Evolutionary conservation across 2,113 vertebrate genomes (phyloP).

Genomic region (Galemys pyrenaicus): DNA sequence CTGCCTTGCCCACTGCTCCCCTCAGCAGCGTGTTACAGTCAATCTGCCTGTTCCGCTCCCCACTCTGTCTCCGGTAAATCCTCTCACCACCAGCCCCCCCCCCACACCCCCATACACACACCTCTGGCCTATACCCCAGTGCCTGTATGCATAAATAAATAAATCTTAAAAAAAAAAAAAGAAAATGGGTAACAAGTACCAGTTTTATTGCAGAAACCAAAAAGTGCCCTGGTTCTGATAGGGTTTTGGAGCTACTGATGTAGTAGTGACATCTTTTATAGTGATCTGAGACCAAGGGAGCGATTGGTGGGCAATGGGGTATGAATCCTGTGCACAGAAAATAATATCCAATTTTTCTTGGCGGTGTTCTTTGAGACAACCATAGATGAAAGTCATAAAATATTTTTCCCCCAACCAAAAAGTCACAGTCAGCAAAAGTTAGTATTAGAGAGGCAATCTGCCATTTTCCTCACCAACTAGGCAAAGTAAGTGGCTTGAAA

Average conservation of each 20-base stretch:
- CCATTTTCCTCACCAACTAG: slow-evolving; percentile 35
- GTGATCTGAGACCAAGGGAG: neutral
- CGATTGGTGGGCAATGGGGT: neutral
- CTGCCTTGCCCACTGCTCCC: too few species aligned
- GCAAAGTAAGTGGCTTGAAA: neutral
- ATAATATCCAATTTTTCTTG: neutral
- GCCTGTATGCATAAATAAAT: too few species aligned
- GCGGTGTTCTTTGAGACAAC: neutral
- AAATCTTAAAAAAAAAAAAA: too few species aligned
- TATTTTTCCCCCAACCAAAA: slow-evolving; percentile 30
- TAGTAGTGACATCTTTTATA: neutral
- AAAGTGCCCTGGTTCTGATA: neutral
- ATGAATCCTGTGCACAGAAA: neutral
- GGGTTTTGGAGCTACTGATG: neutral
- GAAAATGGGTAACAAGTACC: neutral
- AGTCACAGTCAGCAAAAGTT: slow-evolving; percentile 27
- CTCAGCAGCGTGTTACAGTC: too few species aligned
- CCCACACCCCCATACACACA: too few species aligned
- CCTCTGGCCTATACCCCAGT: too few species aligned
- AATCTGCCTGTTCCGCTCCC: too few species aligned
- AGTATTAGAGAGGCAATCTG: slow-evolving; percentile 13
- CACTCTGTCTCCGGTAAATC: too few species aligned
- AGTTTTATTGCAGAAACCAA: slow-evolving; percentile 21
- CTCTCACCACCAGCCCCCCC: too few species aligned
- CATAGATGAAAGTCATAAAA: slow-evolving; percentile 25